A percentile compares a stretch with the other conserved stretches of the same genome.
Conservation (phyloP, 1,140 invertebrate species). For the Cydia fagiglandana region DNA sequence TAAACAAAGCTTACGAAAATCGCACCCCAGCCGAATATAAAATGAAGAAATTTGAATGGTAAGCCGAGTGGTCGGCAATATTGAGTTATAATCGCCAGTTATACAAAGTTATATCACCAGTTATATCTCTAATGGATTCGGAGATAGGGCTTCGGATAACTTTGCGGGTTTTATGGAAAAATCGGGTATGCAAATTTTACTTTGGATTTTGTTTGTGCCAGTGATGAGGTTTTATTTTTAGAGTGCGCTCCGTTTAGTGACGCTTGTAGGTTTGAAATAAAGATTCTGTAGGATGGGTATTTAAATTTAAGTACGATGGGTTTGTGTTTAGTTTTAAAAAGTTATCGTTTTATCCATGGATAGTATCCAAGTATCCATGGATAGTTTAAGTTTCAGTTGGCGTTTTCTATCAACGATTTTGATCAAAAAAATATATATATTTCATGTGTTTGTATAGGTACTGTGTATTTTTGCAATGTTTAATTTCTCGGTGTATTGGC, state of each 20-base stretch:
- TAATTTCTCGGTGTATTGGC: too few relatives aligned
- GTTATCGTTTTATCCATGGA: too few relatives aligned
- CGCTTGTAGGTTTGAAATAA: too few relatives aligned
- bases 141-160: constrained; percentile 45
- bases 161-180: constrained; percentile 23
- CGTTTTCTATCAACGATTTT: too few relatives aligned
- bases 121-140: constrained; percentile 58
- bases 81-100: constrained; percentile 58
- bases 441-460: too few relatives aligned
- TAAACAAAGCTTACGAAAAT: constrained; percentile 19
- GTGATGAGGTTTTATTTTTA: constrained; percentile 1
- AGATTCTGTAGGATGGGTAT: too few relatives aligned
- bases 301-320: too few relatives aligned
- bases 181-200: constrained; percentile 29
- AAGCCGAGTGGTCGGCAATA: constrained; percentile 49
- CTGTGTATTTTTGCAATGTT: too few relatives aligned
- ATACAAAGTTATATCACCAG: constrained; percentile 38
- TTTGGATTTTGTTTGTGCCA: neutral
- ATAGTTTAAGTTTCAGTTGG: too few relatives aligned
- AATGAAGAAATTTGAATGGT: constrained; percentile 55
- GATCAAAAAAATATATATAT: too few relatives aligned
- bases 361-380: too few relatives aligned
- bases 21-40: constrained; percentile 42
- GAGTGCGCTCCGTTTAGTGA: neutral
- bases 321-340: too few relatives aligned